A percentile compares a stretch with the other conserved stretches of the same genome.
Evolutionary conservation across 2,888 invertebrate genomes (phyloP).

Genomic region (Flexamia atlantica): DNA sequence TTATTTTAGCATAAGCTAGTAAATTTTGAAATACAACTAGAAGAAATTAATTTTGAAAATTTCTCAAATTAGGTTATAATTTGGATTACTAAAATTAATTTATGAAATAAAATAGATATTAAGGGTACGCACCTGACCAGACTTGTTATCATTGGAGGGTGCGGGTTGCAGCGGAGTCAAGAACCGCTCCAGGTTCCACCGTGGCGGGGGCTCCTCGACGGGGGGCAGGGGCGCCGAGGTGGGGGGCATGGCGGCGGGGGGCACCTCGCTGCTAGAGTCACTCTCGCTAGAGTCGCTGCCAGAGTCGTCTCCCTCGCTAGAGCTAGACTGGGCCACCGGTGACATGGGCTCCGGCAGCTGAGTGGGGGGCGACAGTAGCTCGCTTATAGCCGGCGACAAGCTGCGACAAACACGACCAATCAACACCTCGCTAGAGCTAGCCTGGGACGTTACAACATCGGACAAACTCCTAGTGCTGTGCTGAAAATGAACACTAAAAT

Average conservation of each 20-base stretch:
- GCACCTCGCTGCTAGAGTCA: slow-evolving; percentile 78
- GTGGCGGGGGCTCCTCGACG: slow-evolving; percentile 63
- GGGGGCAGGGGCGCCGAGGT: slow-evolving; percentile 9
- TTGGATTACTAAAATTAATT: too few relatives aligned
- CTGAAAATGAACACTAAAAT: too few relatives aligned
- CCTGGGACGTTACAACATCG: too few relatives aligned
- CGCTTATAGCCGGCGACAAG: slow-evolving; percentile 76
- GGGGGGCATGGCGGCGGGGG: slow-evolving; percentile 73
- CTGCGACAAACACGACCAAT: slow-evolving; percentile 71
- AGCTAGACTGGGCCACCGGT: slow-evolving; percentile 70
- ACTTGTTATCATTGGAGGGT: slow-evolving; percentile 56
- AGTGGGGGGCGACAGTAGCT: slow-evolving; percentile 70
- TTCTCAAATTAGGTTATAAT: too few relatives aligned
- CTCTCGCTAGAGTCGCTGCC: slow-evolving; percentile 75
- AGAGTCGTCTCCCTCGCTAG: slow-evolving; percentile 67
- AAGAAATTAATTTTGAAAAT: too few relatives aligned
- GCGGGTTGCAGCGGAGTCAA: slow-evolving; percentile 61
- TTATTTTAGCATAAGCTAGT: too few relatives aligned
- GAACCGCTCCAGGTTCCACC: slow-evolving; percentile 70
- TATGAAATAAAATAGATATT: too few relatives aligned
- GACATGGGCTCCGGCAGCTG: slow-evolving; percentile 76
- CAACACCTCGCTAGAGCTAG: too few relatives aligned
- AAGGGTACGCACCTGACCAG: slow-evolving; percentile 18
- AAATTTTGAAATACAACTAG: too few relatives aligned
- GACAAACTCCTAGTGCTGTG: too few relatives aligned